A percentile compares a stretch with the other conserved stretches of the same genome.
phyloP scores from a whole-genome alignment of 2,797 vertebrate genomes.

The Gobionotothen gibberifrons region DNA sequence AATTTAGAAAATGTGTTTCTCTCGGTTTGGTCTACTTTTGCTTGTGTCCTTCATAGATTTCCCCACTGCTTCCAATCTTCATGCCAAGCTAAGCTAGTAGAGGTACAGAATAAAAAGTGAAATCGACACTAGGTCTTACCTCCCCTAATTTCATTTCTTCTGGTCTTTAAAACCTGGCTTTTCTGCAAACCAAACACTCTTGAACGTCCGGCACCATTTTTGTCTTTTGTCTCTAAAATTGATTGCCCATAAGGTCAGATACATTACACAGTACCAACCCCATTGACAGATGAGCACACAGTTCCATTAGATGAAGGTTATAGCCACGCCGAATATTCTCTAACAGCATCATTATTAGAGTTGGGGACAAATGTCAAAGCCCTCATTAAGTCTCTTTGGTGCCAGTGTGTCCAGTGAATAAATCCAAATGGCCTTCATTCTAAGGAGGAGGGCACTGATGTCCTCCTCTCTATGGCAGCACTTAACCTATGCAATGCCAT shows the following conservation, averaged over 20 bases:
- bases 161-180: background rate
- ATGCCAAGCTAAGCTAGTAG: background rate
- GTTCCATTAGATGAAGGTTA: constrained; percentile 66
- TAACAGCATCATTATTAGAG: constrained; percentile 64
- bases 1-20: background rate
- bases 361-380: constrained; percentile 70
- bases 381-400: constrained; percentile 69
- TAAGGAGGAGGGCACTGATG: constrained; percentile 42
- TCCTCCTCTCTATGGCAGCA: constrained; percentile 43
- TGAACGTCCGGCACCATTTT: constrained; percentile 8
- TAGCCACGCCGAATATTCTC: constrained; percentile 42
- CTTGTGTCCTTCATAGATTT: too few species aligned
- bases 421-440: constrained; percentile 52
- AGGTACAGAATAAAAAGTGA: background rate
- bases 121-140: background rate
- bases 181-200: background rate
- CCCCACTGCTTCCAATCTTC: too few species aligned
- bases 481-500: constrained; percentile 62
- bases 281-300: constrained; percentile 37
- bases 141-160: background rate
- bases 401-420: constrained; percentile 64
- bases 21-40: too few species aligned
- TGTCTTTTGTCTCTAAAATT: constrained; percentile 26
- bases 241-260: constrained; percentile 25
- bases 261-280: constrained; percentile 43